These are phyloP conservation scores for Lanistes nyassanus DNA, from an alignment of 1,140 invertebrate species.

Conservation along the genomic window DNA sequence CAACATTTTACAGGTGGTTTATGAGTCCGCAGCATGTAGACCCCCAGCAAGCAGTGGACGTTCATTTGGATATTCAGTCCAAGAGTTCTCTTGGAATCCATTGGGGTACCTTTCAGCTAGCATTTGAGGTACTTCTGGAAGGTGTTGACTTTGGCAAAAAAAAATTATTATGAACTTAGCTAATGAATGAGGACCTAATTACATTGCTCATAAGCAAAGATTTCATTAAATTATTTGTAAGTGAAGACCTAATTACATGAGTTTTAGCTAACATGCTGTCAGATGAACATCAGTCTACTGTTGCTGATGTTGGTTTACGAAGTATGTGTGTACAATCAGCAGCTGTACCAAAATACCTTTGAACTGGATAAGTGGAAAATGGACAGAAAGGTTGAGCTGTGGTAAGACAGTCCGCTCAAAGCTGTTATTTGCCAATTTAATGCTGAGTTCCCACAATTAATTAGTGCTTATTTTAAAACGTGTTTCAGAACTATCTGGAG, in stretches of 20 bases:
- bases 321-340: too few relatives aligned
- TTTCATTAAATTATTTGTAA: not conserved
- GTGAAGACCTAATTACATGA: not conserved
- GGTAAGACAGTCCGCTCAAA: too few relatives aligned
- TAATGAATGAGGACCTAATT: not conserved
- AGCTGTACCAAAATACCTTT: too few relatives aligned
- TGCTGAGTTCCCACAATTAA: too few relatives aligned
- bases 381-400: too few relatives aligned
- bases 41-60: constrained; percentile 69
- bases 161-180: not conserved
- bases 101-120: constrained; percentile 63
- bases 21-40: constrained; percentile 69
- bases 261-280: not conserved
- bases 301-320: too few relatives aligned
- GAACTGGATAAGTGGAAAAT: too few relatives aligned
- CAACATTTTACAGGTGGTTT: constrained; percentile 55
- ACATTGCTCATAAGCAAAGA: not conserved
- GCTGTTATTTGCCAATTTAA: too few relatives aligned
- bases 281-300: too few relatives aligned
- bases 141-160: not conserved
- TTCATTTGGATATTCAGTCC: constrained; percentile 66
- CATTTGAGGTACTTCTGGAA: constrained; percentile 45
- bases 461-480: too few relatives aligned
- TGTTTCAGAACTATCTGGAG: constrained; percentile 43
- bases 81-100: constrained; percentile 61